Base-by-base conservation (phyloP, 2,797 vertebrate genomes). In the Lacerta bilineata region DNA sequence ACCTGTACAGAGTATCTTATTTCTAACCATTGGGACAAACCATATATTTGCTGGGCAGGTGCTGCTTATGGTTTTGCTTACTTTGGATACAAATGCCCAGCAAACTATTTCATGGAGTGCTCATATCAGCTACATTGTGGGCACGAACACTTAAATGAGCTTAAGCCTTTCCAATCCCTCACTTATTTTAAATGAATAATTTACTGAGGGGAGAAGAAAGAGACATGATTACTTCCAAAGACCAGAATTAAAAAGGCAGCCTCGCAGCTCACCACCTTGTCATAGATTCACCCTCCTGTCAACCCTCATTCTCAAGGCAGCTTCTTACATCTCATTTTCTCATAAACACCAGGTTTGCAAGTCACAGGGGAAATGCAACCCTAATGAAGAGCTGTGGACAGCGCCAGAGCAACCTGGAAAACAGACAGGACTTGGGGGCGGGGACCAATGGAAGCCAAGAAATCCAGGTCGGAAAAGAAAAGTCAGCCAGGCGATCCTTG, bases 321-420 rank as follows among this genome's bases (percentile, higher is more conserved):
- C 10, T 33, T 78, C 6, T 41, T n/a, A 29, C 29, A 46, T 61
- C 84, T 87, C 66, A 50, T 64, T 87, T 83, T 61, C n/a, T 55
- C n/a, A 11, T 83, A 20, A 66, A 64, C 39, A 29, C 66, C n/a
- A 72, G 46, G 75, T 61, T 39, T 25, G 66, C 55, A 36, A 36
- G 39, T 17, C 64, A 41, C 6, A 1, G 80, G 50, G 66, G 68
- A 83, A 78, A 86, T 82, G 33, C 10, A 20, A 76, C 20, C 33
- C n/a, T 90, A 79, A 87, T 55, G 50, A 90, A 39, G 27, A 29
- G 29, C 72, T 82, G 59, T 3, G 25, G 27, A 27, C 33, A 43
- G 55, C 9, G 27, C 66, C 18, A 8, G 50, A 77, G 11, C 9
- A 36, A 50, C 25, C 8, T 36, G 23, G 15, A 33, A 39, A 81